Percentiles rank a stretch among this genome's conserved stretches.
Evolutionary conservation across 2,797 vertebrate genomes (phyloP).

Genomic region (Gallinago stenura): DNA sequence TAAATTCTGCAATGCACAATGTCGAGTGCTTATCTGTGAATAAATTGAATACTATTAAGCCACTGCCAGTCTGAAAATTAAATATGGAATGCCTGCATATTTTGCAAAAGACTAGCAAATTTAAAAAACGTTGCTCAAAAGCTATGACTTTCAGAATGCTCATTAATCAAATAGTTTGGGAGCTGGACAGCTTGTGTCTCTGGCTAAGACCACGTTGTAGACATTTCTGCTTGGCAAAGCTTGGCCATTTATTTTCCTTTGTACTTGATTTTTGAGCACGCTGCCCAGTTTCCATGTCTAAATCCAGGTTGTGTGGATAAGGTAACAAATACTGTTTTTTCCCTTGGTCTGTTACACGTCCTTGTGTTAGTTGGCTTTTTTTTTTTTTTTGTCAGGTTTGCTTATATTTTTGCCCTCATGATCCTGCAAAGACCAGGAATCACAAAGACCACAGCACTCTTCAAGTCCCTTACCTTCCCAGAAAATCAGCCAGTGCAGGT

Average conservation of each 20-base stretch:
- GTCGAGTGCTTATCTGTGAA: neutral
- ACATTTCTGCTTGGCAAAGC: neutral
- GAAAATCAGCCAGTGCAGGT: neutral
- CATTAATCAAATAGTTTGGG: constrained; percentile 46
- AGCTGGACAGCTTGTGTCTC: constrained; percentile 21
- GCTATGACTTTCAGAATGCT: constrained; percentile 25
- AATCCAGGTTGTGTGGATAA: neutral
- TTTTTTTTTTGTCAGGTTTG: neutral
- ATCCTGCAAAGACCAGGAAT: neutral
- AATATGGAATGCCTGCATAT: neutral
- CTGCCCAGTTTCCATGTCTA: neutral
- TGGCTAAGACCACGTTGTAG: neutral
- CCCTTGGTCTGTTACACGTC: neutral
- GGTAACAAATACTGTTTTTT: neutral
- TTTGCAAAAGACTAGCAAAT: constrained; percentile 20
- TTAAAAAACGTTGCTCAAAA: neutral
- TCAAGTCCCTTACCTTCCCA: neutral
- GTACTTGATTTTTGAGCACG: neutral
- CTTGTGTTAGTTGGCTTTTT: neutral
- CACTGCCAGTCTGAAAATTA: constrained; percentile 29
- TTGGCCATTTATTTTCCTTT: neutral
- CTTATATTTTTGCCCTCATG: neutral
- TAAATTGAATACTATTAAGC: constrained; percentile 13
- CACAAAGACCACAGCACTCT: neutral
- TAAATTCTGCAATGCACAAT: neutral